A percentile compares a stretch with the other conserved stretches of the same genome.
Conservation (phyloP, 1,140 invertebrate genomes). For the Brachionus calyciflorus region DNA sequence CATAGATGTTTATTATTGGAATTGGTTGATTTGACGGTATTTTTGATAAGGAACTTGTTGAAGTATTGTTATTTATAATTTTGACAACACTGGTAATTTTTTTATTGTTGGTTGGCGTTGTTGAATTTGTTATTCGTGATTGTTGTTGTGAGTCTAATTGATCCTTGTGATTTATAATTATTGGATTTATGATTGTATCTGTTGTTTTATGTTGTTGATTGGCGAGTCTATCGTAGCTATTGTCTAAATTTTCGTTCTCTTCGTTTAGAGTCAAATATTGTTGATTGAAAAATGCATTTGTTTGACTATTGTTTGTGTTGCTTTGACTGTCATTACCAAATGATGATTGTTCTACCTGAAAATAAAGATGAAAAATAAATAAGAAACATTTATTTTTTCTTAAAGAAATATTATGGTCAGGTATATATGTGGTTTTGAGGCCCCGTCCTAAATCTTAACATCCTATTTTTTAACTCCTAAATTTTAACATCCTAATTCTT, state of each 20-base stretch:
- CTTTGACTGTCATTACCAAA: background rate
- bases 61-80: constrained; percentile 26
- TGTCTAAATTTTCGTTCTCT: background rate
- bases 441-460: too few relatives aligned
- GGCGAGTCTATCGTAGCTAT: background rate
- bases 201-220: background rate
- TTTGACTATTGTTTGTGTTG: background rate
- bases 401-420: too few relatives aligned
- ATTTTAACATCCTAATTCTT: too few relatives aligned
- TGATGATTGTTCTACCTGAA: background rate
- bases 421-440: too few relatives aligned
- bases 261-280: background rate
- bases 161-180: constrained; percentile 35
- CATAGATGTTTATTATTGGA: constrained; percentile 17
- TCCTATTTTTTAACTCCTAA: background rate
- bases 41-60: background rate
- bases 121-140: background rate
- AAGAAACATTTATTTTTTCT: too few relatives aligned
- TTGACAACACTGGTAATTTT: constrained; percentile 39
- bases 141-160: background rate
- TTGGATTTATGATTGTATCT: constrained; percentile 3
- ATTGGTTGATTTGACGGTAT: background rate
- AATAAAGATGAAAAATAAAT: too few relatives aligned
- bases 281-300: background rate
- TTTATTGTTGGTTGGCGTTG: background rate